Evolutionary conservation across 2,888 invertebrate species (phyloP), one percentile per base, ranked within the genome.

Genomic region (Drepana falcataria): DNA sequence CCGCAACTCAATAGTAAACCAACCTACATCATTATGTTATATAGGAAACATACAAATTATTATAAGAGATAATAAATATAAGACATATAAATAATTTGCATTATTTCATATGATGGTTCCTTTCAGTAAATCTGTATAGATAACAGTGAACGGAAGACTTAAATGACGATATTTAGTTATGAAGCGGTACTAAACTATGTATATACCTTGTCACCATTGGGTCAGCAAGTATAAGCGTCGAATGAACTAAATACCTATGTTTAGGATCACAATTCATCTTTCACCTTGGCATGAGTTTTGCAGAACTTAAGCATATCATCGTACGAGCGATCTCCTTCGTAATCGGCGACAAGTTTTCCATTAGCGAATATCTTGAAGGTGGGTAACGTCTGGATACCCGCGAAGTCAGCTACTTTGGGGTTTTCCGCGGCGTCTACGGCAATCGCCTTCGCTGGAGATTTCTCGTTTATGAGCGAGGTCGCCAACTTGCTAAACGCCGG

Each of bases 341-440:
- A 95, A 53, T 93, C 92, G 0, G 86, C 84, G 0, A 93, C 61
- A 3, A 79, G 77, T 53, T 89, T 85, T 0, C 94, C 94, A 40
- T 85, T 80, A 2, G 81, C 76, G 74, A 92, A 95, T 53, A 93
- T 85, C 82, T 94, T 94, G 73, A 95, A 87, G 0, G 95, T 94
- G 0, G 96, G 96, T 66, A 94, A 92, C 1, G 93, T 93, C 52
- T 92, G 81, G 48, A 96, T 92, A 52, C 91, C 87, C 60, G 92
- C 95, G 51, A 92, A 73, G 53, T 93, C 92, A 0, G 93, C 92
- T 1, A 93, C 83, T 55, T 91, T 87, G 0, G 90, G 83, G 65
- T 95, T 94, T 48, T 91, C 87, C 0, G 94, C 93, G 6, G 94
- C 95, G 75, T 96, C 95, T 0, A 95, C 85, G 35, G 94, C 93